Conservation (phyloP, 2,797 vertebrate genomes). For the Phalanger gymnotis region DNA sequence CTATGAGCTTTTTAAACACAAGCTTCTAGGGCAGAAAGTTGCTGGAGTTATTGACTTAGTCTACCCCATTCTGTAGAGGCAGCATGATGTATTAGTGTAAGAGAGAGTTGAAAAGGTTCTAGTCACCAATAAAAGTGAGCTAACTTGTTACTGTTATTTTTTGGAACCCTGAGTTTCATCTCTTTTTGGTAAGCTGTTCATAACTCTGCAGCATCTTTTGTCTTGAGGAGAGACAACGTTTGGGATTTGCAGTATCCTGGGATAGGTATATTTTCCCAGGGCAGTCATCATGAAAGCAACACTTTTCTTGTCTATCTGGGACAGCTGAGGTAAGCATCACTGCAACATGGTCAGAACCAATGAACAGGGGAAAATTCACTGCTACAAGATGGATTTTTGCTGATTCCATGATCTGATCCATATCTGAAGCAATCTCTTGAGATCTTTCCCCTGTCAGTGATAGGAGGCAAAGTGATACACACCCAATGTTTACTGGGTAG, state of each 20-base stretch:
- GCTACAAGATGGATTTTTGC: neutral
- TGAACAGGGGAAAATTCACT: neutral
- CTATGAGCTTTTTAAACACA: neutral
- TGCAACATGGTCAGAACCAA: neutral
- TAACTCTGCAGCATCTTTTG: neutral
- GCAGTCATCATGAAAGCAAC: neutral
- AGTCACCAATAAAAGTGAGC: neutral
- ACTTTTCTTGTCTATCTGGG: neutral
- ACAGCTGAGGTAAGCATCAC: neutral
- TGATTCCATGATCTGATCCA: neutral
- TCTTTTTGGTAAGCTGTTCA: neutral
- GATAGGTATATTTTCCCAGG: neutral
- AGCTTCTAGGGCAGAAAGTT: neutral
- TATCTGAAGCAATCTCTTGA: neutral
- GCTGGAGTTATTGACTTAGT: neutral
- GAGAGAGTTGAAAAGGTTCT: neutral
- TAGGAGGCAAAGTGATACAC: neutral
- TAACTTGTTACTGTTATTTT: neutral
- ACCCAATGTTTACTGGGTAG: neutral
- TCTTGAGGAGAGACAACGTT: neutral
- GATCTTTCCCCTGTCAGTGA: neutral
- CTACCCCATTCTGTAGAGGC: neutral
- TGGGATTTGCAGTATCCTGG: neutral
- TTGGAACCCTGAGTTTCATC: neutral
- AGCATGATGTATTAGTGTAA: neutral